Conservation (phyloP, 2,888 invertebrate species). For the Amphiduros pacificus region DNA sequence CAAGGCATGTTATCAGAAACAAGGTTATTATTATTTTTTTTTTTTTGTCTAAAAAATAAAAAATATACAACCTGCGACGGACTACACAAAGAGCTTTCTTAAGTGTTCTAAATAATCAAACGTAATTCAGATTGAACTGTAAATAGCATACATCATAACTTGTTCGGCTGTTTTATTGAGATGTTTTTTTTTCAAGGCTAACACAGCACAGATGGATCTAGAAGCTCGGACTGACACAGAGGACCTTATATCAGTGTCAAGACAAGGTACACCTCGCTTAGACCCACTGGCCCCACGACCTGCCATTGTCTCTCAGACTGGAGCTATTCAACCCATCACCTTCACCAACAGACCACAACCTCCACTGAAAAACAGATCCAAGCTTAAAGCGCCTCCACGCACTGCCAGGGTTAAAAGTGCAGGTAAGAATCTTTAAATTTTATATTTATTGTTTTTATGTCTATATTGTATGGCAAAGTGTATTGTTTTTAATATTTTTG, state of each 20-base stretch:
- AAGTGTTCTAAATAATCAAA: too few relatives aligned
- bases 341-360: slow-evolving; percentile 17
- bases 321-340: slow-evolving; percentile 7
- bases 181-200: slow-evolving; percentile 1
- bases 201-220: neutral
- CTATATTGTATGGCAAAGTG: neutral
- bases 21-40: too few relatives aligned
- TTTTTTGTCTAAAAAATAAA: too few relatives aligned
- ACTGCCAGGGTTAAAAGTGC: neutral
- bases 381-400: slow-evolving; percentile 2
- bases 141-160: too few relatives aligned
- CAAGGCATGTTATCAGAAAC: too few relatives aligned
- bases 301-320: slow-evolving; percentile 18
- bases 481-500: neutral
- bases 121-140: too few relatives aligned
- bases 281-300: slow-evolving; percentile 5
- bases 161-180: too few relatives aligned
- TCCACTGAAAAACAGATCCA: slow-evolving; percentile 12
- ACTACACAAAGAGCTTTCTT: too few relatives aligned
- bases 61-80: too few relatives aligned
- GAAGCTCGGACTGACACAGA: too few relatives aligned
- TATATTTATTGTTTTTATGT: neutral
- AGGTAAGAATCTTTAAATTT: neutral
- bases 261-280: neutral
- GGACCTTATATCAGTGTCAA: neutral